A percentile compares a stretch with the other conserved stretches of the same genome.
Evolutionary conservation across 2,113 vertebrate species (phyloP).

Genomic region (Hucho hucho): DNA sequence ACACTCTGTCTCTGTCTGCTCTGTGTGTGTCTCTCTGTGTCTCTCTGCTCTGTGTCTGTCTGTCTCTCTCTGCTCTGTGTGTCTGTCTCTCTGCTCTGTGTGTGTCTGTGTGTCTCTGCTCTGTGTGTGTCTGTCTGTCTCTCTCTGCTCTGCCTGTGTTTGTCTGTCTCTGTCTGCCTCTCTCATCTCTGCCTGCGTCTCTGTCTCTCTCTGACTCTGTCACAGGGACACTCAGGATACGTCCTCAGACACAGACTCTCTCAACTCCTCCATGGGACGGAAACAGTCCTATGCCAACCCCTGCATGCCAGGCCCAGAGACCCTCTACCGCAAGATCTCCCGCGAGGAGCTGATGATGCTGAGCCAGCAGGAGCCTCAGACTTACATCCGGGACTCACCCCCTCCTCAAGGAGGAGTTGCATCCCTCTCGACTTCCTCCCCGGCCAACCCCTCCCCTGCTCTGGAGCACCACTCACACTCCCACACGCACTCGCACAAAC

Average conservation of each 20-base stretch:
- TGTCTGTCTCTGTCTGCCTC: too few relatives aligned
- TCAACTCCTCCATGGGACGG: conserved; percentile 83
- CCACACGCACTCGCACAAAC: conserved; percentile 24
- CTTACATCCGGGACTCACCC: conserved; percentile 69
- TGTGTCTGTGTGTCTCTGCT: too few relatives aligned
- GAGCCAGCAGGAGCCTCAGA: conserved; percentile 85
- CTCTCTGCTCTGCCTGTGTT: too few relatives aligned
- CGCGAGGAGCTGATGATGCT: conserved; percentile 88
- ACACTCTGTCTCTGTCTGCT: too few relatives aligned
- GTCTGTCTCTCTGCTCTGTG: too few relatives aligned
- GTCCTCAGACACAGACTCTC: conserved; percentile 88
- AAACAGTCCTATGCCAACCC: conserved; percentile 79
- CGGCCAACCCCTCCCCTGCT: conserved; percentile 66
- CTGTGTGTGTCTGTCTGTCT: too few relatives aligned
- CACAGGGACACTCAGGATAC: conserved; percentile 84
- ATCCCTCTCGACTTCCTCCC: conserved; percentile 29
- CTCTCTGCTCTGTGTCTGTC: too few relatives aligned
- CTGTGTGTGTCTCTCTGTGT: too few relatives aligned
- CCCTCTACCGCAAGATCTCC: conserved; percentile 84
- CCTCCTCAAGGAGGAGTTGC: conserved; percentile 57
- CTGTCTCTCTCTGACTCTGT: conserved; percentile 48
- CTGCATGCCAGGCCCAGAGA: conserved; percentile 79
- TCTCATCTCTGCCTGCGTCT: not conserved
- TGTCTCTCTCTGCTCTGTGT: too few relatives aligned
- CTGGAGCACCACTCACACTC: conserved; percentile 70